phyloP scores from a whole-genome alignment of 2,797 vertebrate species.

The Chiloscyllium punctatum region DNA sequence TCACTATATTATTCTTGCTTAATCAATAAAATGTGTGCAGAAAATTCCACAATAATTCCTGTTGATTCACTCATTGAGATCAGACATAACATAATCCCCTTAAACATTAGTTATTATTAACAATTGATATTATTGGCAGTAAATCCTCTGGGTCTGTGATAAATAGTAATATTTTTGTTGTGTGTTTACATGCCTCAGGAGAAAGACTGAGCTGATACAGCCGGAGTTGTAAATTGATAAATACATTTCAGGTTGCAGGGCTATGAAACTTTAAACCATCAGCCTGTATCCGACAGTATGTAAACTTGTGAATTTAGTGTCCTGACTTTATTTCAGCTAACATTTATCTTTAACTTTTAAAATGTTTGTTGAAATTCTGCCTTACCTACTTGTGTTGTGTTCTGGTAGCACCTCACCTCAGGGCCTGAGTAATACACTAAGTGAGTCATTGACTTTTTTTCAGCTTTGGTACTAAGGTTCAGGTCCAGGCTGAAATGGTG shows the following conservation, averaged over 20 bases:
- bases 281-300: background rate
- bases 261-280: background rate
- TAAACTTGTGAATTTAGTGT: background rate
- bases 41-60: background rate
- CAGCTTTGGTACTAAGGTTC: background rate
- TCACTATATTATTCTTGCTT: background rate
- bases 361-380: background rate
- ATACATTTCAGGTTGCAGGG: background rate
- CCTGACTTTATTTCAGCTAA: background rate
- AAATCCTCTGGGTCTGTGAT: background rate
- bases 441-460: background rate
- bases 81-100: background rate
- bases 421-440: background rate
- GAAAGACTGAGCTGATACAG: background rate
- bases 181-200: background rate
- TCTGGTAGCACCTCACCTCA: background rate
- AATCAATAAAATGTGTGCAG: background rate
- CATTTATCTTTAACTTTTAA: background rate
- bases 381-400: too few relatives aligned
- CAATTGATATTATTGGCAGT: background rate
- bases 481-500: background rate
- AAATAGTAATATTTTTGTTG: background rate
- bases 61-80: background rate
- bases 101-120: constrained; percentile 19
- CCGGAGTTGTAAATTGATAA: background rate